Conservation (phyloP, 1,140 invertebrate genomes). For the Tetramorium alpestre region DNA sequence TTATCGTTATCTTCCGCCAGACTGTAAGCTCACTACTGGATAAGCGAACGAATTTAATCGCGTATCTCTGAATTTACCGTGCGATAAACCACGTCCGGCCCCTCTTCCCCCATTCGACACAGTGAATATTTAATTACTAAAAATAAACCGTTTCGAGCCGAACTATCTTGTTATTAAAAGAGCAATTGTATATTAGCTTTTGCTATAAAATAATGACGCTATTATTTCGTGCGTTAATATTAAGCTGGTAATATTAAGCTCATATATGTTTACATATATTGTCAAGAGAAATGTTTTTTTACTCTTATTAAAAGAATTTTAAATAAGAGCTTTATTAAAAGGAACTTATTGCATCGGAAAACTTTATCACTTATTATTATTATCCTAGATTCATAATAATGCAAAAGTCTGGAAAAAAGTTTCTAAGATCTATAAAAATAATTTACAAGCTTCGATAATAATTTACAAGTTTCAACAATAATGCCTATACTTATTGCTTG, state of each 20-base stretch:
- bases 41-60: slow-evolving; percentile 50
- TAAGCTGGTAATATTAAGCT: neutral
- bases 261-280: neutral
- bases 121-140: slow-evolving; percentile 10
- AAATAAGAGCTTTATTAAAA: neutral
- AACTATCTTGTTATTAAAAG: slow-evolving; percentile 8
- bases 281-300: neutral
- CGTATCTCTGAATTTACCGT: slow-evolving; percentile 47
- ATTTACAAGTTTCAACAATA: neutral
- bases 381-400: neutral
- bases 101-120: neutral
- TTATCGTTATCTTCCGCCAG: slow-evolving; percentile 43
- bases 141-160: slow-evolving; percentile 8
- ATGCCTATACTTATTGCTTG: neutral
- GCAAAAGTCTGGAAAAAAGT: neutral
- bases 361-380: neutral
- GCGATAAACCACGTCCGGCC: neutral
- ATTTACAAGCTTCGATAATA: neutral
- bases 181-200: neutral
- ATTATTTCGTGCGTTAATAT: neutral
- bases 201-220: neutral
- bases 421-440: neutral
- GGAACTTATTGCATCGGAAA: neutral
- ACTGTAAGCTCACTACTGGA: slow-evolving; percentile 1
- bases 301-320: neutral